Conservation (phyloP, 2,797 vertebrate genomes). For the Dendrocincla fuliginosa region DNA sequence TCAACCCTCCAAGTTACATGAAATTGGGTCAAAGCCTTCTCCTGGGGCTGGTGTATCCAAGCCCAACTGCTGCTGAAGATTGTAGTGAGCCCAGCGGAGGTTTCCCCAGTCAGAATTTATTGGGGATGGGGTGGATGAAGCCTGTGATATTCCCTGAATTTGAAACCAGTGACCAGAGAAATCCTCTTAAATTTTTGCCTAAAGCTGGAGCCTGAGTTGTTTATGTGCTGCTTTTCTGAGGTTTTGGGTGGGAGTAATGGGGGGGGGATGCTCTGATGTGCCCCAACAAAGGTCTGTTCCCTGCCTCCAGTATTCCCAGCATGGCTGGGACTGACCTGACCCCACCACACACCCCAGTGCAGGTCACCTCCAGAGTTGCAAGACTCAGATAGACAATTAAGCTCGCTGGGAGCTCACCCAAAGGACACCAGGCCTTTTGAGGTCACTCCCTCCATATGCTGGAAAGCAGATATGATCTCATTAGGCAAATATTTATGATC, state of each 20-base stretch:
- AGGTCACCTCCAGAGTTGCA: background rate
- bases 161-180: background rate
- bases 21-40: background rate
- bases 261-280: background rate
- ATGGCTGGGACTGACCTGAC: background rate
- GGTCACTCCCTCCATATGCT: background rate
- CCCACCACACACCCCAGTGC: background rate
- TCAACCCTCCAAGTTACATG: background rate
- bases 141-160: background rate
- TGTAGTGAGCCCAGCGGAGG: background rate
- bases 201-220: background rate
- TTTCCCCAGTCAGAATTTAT: background rate
- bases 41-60: background rate
- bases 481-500: conserved; percentile 55
- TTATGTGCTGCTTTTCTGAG: background rate
- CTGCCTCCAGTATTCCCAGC: background rate
- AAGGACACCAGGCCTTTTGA: conserved; percentile 4
- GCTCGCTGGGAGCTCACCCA: background rate
- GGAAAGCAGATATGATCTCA: conserved; percentile 41
- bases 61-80: background rate
- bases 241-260: background rate
- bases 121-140: background rate
- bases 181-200: background rate
- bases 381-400: background rate
- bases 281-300: background rate